These are phyloP conservation scores for Trachelus tabidus DNA, from an alignment of 2,888 invertebrate genomes.

Conservation along the genomic window DNA sequence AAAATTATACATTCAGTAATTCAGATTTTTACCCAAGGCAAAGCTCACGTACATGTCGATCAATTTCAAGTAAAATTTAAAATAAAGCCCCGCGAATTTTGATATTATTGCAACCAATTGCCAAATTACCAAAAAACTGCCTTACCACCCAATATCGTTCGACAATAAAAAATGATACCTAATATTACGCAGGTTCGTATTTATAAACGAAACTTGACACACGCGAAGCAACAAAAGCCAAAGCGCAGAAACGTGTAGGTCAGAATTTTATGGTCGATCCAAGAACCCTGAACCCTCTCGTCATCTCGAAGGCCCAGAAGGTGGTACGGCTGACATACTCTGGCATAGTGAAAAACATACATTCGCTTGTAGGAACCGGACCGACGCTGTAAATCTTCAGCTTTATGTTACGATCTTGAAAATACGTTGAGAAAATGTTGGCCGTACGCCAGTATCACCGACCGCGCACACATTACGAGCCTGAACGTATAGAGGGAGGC, in stretches of 20 bases:
- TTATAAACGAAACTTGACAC: neutral
- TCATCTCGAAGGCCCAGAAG: conserved; percentile 24
- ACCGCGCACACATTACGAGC: neutral
- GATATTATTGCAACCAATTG: neutral
- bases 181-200: neutral
- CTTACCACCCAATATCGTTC: neutral
- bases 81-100: neutral
- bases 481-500: neutral
- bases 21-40: too few species aligned
- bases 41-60: too few species aligned
- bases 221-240: neutral
- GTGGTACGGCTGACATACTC: conserved; percentile 14
- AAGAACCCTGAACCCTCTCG: conserved; percentile 10
- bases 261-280: conserved; percentile 41
- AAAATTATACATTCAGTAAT: neutral
- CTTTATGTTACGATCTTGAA: conserved; percentile 50
- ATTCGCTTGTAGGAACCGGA: conserved; percentile 34
- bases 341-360: conserved; percentile 39
- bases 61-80: neutral
- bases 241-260: conserved; percentile 26
- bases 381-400: conserved; percentile 47
- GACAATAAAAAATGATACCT: neutral
- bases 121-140: neutral
- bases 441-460: conserved; percentile 35
- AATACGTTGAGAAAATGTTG: conserved; percentile 43